Evolutionary conservation across 2,888 invertebrate species (phyloP).

Genomic region (Oxycera nigricornis): DNA sequence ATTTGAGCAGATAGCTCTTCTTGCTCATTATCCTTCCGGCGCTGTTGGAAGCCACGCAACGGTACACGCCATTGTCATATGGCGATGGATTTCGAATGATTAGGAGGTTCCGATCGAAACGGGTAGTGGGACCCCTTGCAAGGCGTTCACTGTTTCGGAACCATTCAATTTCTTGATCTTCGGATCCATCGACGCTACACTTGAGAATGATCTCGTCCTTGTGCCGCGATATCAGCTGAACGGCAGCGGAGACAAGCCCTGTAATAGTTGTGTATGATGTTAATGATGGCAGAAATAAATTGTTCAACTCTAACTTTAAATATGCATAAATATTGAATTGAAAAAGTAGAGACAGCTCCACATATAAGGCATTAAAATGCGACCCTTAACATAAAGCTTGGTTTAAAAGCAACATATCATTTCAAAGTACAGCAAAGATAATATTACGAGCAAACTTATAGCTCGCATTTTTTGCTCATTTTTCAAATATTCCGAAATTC

Average conservation of each 20-base stretch:
- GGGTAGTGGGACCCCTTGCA: constrained; percentile 66
- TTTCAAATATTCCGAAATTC: no score
- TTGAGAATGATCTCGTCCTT: constrained; percentile 58
- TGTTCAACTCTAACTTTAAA: no score
- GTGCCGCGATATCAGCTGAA: constrained; percentile 56
- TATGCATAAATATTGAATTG: no score
- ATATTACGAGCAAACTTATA: no score
- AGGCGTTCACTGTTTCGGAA: constrained; percentile 68
- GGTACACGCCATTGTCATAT: constrained; percentile 75
- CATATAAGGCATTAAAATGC: no score
- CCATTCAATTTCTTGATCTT: constrained; percentile 58
- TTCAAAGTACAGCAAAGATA: no score
- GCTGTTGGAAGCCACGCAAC: constrained; percentile 73
- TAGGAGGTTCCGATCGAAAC: constrained; percentile 63
- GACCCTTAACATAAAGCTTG: no score
- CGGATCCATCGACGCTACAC: constrained; percentile 58
- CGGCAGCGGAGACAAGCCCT: constrained; percentile 58
- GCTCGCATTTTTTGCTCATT: no score
- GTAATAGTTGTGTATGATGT: no score
- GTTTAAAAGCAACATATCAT: no score
- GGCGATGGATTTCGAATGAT: constrained; percentile 55
- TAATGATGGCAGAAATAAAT: no score
- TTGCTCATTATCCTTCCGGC: constrained; percentile 65
- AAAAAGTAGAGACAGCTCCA: no score
- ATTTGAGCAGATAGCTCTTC: constrained; percentile 54